Base-by-base conservation (phyloP, 2,113 vertebrate species). In the Puma concolor region DNA sequence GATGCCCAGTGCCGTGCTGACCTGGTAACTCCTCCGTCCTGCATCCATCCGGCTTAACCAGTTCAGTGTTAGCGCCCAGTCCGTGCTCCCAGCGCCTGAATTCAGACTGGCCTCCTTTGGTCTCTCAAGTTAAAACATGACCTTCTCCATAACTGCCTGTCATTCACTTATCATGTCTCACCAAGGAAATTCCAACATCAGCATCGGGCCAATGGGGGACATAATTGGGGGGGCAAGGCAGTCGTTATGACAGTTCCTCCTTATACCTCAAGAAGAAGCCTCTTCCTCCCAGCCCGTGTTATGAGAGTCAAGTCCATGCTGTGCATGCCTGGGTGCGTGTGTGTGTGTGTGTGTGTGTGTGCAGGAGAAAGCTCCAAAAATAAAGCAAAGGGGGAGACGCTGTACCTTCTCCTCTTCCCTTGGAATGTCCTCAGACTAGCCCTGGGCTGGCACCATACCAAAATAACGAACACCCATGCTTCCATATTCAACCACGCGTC, bases 121-220 rank as follows among this genome's bases (percentile, higher is more conserved):
- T 85, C 60, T 79, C 95, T 93, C 12, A 94, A 52, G 33, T 97
- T 41, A 83, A 41, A 92, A 79, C 23, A 48, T 79, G 64, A 86
- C 12, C 14, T 90, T 94, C 92, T 48, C 33, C 81, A 69, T 31
- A 74, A 66, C 2, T n/a, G 76, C 82, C 66, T 87, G 52, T 79
- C n/a, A 92, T 44, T 93, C 13, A 79, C 6, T 93, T 83, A 79
- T 50, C n/a, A 54, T 66, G 27, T 82, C 41, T 94, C 87, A 29
- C 36, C 16, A 83, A 95, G 67, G 41, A 93, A 91, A 88, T 91
- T 87, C n/a, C 71, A 41, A 88, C 3, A 83, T 64, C 4, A 25
- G 25, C 50, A 82, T 64, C 10, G 72, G 63, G 36, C 17, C 41
- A 69, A 29, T 38, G 14, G 23, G n/a, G 9, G 48, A 57, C 50